These are phyloP conservation scores for Psylliodes chrysocephalus DNA, from an alignment of 2,888 invertebrate species.

Conservation along the genomic window DNA sequence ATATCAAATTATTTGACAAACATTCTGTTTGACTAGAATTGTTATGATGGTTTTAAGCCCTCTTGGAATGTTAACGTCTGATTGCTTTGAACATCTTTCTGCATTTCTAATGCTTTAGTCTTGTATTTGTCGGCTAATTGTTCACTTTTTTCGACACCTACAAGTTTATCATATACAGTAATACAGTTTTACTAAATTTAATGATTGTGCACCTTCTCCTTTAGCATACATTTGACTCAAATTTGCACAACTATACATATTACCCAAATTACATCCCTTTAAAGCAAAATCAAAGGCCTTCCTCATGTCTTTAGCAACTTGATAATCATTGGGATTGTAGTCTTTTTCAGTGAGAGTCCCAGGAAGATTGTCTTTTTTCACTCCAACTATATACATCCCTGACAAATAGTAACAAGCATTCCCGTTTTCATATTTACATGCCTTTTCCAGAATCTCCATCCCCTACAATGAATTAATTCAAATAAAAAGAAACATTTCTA, in stretches of 20 bases:
- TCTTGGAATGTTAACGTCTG: conserved; percentile 65
- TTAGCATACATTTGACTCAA: conserved; percentile 86
- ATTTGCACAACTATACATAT: conserved; percentile 91
- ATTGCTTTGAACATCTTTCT: conserved; percentile 70
- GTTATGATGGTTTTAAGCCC: conserved; percentile 56
- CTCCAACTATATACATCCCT: conserved; percentile 81
- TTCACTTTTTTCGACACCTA: conserved; percentile 72
- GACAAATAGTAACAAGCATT: conserved; percentile 81
- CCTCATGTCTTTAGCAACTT: conserved; percentile 73
- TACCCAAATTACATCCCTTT: conserved; percentile 85
- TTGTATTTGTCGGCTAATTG: conserved; percentile 79
- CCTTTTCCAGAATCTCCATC: conserved; percentile 66
- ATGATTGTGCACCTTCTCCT: conserved; percentile 75
- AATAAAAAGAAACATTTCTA: conserved; percentile 13
- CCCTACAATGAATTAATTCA: conserved; percentile 58
- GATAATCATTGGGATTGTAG: conserved; percentile 44
- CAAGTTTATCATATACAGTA: conserved; percentile 34
- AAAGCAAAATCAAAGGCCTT: conserved; percentile 83
- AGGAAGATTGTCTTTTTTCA: conserved; percentile 65
- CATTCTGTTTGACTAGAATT: conserved; percentile 10
- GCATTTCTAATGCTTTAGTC: conserved; percentile 75
- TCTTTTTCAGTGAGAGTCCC: conserved; percentile 22
- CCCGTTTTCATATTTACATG: conserved; percentile 61
- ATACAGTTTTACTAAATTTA: not conserved
- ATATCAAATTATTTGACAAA: conserved; percentile 8